phyloP scores from a whole-genome alignment of 2,113 vertebrate genomes.

The Theristicus caerulescens region DNA sequence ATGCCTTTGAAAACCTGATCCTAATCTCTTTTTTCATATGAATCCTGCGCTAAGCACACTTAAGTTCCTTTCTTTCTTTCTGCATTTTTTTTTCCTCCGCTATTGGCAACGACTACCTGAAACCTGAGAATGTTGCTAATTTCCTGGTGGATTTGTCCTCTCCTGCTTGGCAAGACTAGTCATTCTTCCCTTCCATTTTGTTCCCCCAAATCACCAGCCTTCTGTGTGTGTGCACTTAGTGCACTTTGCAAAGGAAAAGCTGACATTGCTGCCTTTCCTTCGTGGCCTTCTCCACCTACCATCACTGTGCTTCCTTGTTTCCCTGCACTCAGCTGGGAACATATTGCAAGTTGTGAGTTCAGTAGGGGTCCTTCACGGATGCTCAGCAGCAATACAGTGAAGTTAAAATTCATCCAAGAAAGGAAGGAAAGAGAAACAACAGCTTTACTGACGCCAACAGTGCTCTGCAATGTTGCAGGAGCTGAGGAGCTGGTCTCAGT shows the following conservation, averaged over 20 bases:
- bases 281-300: neutral
- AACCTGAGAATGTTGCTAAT: slow-evolving; percentile 16
- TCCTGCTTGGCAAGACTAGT: neutral
- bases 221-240: neutral
- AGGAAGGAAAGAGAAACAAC: neutral
- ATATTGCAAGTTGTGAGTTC: neutral
- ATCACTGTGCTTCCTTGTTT: neutral
- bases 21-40: neutral
- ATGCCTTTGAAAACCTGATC: neutral
- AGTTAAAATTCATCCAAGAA: neutral
- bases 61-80: neutral
- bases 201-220: neutral
- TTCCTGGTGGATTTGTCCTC: slow-evolving; percentile 14
- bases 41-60: neutral
- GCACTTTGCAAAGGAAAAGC: neutral
- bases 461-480: neutral
- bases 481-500: neutral
- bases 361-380: neutral
- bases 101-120: neutral
- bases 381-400: neutral
- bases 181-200: neutral
- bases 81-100: neutral
- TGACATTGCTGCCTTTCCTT: neutral
- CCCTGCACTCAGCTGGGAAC: neutral
- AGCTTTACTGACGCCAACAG: neutral